Evolutionary conservation across 2,888 invertebrate genomes (phyloP).

Genomic region (Hecatera dysodea): DNA sequence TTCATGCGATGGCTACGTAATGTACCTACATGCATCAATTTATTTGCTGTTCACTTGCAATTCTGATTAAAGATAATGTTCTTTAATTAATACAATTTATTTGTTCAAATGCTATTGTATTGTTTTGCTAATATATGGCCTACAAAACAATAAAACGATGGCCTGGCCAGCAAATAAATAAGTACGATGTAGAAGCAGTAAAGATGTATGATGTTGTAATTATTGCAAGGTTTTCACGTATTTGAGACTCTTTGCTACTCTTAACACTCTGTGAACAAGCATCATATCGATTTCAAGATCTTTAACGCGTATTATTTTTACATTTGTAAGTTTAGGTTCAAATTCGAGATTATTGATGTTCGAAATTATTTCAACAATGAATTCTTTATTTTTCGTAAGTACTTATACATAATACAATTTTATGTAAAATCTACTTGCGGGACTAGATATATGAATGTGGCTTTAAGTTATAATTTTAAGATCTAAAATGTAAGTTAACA

Average conservation of each 20-base stretch:
- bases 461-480: constrained; percentile 75
- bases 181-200: constrained; percentile 2
- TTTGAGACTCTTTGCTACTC: constrained; percentile 2
- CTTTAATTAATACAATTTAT: neutral
- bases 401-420: constrained; percentile 18
- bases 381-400: constrained; percentile 51
- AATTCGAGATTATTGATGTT: constrained; percentile 37
- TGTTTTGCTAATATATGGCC: constrained; percentile 28
- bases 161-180: too few species aligned
- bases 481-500: constrained; percentile 56
- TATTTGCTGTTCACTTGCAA: constrained; percentile 22
- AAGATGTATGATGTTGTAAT: constrained; percentile 6
- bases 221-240: constrained; percentile 13
- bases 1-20: constrained; percentile 33
- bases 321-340: constrained; percentile 26
- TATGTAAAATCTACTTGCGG: constrained; percentile 55
- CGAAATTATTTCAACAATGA: constrained; percentile 34
- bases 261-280: constrained; percentile 41
- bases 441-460: constrained; percentile 62
- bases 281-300: constrained; percentile 39
- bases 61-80: constrained; percentile 6
- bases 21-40: constrained; percentile 12
- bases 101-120: constrained; percentile 12
- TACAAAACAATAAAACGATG: constrained; percentile 17
- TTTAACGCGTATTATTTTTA: constrained; percentile 16